Evolutionary conservation across 1,140 invertebrate species (phyloP).

Genomic region (Drosophila persimilis): DNA sequence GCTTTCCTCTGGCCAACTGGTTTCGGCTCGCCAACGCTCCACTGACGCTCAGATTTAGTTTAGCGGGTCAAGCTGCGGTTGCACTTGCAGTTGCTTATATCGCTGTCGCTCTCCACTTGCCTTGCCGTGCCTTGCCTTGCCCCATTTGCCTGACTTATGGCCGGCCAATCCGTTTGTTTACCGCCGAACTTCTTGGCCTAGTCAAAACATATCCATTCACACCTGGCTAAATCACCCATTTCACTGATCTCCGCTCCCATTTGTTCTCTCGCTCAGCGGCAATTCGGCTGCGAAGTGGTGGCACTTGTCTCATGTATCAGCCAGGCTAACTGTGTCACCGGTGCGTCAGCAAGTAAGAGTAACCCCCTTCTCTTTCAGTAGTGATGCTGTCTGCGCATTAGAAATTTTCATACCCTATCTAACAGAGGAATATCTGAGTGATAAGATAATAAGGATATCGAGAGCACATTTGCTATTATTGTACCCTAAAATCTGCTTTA

Average conservation of each 20-base stretch:
- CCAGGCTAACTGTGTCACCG: constrained; percentile 23
- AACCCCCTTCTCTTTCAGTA: constrained; percentile 2
- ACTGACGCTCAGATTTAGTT: constrained; percentile 58
- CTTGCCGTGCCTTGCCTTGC: constrained; percentile 46
- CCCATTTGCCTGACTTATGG: constrained; percentile 57
- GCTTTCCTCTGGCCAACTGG: constrained; percentile 64
- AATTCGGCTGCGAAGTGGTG: constrained; percentile 1
- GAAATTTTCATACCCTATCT: constrained; percentile 25
- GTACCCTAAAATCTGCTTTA: too few relatives aligned
- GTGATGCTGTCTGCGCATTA: constrained; percentile 5
- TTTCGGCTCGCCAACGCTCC: constrained; percentile 51
- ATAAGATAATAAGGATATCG: too few relatives aligned
- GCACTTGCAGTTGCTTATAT: background rate
- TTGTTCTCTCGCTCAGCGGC: constrained; percentile 6
- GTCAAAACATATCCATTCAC: constrained; percentile 11
- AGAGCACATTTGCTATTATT: background rate
- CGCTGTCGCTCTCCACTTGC: constrained; percentile 2
- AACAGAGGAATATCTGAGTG: background rate
- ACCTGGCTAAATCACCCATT: background rate
- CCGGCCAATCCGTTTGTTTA: constrained; percentile 38
- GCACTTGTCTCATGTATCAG: constrained; percentile 43
- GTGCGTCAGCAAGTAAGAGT: constrained; percentile 51
- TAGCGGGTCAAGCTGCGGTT: constrained; percentile 58
- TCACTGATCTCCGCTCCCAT: constrained; percentile 25
- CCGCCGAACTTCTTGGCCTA: constrained; percentile 29